Base-by-base conservation (phyloP, 2,797 vertebrate species). In the Dendrocincla tyrannina region DNA sequence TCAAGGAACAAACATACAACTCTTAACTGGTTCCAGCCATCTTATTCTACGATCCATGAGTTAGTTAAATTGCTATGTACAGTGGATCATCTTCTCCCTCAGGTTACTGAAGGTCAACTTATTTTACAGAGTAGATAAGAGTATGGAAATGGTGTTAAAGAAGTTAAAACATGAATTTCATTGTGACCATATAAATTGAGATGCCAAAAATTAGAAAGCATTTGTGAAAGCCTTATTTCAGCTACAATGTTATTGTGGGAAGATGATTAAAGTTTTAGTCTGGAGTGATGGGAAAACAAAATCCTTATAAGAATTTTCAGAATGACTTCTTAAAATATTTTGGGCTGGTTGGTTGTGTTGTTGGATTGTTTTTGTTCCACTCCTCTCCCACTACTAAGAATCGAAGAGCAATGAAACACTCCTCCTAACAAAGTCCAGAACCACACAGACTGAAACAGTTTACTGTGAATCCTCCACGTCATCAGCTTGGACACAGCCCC, bases 401-500 rank as follows among this genome's bases (percentile, higher is more conserved):
- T 10, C 47, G 33, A 1, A 69, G 8, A 89, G 14, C 30, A 79
- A 59, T 7, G 5, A 81, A 79, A 62, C 17, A 3, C 17, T 80
- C 5, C 35, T 25, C 58, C 19, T 52, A 66, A 87, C 4, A 30
- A 49, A 75, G 28, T 49, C 16, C 69, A 78, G 77, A 67, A 19
- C 13, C 35, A 5, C 50, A 25, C 0, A 2, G 55, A 33, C 41
- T 41, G 67, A 30, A 28, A 13, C 10, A 25, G 8, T 17, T 22
- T n/a, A 3, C 18, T 24, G 28, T 27, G 59, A 64, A 5, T 42
- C 6, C 46, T 42, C 30, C 42, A 8, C 0, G 0, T 4, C 56
- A 19, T 13, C 62, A 68, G 24, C 32, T 18, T 14, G 25, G 44
- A 27, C 64, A 32, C 4, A 41, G 23, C 4, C n/a, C 10, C 15